Conservation (phyloP, 1,140 invertebrate species). For the Drosophila ficusphila region DNA sequence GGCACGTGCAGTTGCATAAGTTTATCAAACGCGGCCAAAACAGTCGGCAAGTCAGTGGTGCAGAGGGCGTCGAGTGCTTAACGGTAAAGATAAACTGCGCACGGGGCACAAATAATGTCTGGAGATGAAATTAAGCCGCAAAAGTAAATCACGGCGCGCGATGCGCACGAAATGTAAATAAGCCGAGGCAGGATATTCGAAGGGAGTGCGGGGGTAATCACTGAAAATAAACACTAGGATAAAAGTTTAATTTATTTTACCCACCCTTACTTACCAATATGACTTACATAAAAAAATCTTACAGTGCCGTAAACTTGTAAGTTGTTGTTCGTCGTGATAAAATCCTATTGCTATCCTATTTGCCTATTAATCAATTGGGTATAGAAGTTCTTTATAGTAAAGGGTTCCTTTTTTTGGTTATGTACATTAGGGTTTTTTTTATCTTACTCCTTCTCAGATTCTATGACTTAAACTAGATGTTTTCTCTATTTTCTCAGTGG, state of each 20-base stretch:
- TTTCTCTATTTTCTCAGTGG: not conserved
- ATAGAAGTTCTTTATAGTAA: too few relatives aligned
- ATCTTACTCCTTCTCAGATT: too few relatives aligned
- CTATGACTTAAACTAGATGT: too few relatives aligned
- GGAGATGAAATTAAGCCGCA: conserved; percentile 81
- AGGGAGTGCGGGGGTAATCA: not conserved
- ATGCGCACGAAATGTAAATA: conserved; percentile 82
- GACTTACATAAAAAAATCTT: too few relatives aligned
- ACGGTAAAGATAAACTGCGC: conserved; percentile 75
- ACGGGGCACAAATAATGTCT: conserved; percentile 79
- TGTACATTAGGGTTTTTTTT: too few relatives aligned
- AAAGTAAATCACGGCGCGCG: conserved; percentile 77
- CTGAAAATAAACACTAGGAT: not conserved
- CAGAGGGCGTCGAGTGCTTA: conserved; percentile 64
- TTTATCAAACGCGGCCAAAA: conserved; percentile 56
- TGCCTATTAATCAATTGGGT: too few relatives aligned
- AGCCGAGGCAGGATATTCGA: conserved; percentile 18
- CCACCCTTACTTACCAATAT: too few relatives aligned
- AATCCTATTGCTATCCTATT: too few relatives aligned
- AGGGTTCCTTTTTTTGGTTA: too few relatives aligned
- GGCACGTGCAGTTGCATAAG: conserved; percentile 80
- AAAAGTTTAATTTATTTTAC: not conserved
- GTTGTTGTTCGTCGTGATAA: too few relatives aligned
- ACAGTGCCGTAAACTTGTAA: too few relatives aligned
- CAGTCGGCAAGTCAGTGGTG: conserved; percentile 23